Conservation (phyloP, 2,888 invertebrate species). For the Ochropleura plecta region DNA sequence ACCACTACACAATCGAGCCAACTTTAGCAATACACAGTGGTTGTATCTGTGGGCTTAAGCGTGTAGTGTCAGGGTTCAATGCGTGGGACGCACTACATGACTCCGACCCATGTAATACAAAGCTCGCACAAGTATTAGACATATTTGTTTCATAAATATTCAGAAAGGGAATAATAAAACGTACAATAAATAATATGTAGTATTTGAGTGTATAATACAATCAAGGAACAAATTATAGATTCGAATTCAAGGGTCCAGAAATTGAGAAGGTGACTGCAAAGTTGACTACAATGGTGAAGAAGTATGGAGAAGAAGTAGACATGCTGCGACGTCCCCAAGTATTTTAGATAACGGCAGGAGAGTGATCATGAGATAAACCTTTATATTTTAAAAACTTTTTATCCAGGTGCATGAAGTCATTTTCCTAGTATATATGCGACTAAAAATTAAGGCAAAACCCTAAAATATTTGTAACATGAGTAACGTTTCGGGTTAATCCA, state of each 20-base stretch:
- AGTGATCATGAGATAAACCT: not conserved
- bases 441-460: not conserved
- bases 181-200: not conserved
- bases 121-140: not conserved
- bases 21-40: conserved; percentile 7
- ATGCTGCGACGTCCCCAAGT: not conserved
- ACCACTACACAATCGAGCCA: not conserved
- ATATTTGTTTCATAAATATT: conserved; percentile 9
- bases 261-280: not conserved
- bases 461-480: not conserved
- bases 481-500: conserved; percentile 10
- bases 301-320: not conserved
- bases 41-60: conserved; percentile 11
- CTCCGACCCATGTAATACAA: not conserved
- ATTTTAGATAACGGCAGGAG: not conserved
- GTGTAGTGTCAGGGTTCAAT: conserved; percentile 19
- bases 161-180: not conserved
- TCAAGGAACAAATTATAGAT: not conserved
- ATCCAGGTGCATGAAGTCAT: not conserved
- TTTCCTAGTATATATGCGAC: not conserved
- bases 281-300: not conserved
- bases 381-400: not conserved
- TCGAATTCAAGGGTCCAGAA: not conserved
- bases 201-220: not conserved
- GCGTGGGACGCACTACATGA: conserved; percentile 6